phyloP scores from a whole-genome alignment of 2,888 invertebrate genomes.

The Drosophila yooni region DNA sequence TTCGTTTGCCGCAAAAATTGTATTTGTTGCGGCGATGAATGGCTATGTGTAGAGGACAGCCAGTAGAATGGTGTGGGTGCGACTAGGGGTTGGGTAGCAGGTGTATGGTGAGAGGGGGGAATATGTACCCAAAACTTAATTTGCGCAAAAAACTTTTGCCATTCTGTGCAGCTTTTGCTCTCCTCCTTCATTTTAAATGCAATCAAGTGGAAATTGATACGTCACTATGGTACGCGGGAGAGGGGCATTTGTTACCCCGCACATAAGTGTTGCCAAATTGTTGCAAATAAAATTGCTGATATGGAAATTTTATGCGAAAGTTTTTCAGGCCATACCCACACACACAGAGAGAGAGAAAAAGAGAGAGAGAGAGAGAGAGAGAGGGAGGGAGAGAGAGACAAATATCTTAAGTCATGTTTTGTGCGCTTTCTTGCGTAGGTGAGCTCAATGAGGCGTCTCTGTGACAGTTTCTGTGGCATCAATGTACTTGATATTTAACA shows the following conservation, averaged over 20 bases:
- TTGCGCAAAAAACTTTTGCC: conserved; percentile 70
- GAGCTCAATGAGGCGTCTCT: conserved; percentile 2
- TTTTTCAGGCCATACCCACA: conserved; percentile 50
- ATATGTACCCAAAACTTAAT: conserved; percentile 65
- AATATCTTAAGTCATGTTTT: conserved; percentile 12
- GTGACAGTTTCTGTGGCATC: conserved; percentile 35
- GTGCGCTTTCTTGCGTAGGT: conserved; percentile 4
- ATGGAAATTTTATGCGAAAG: conserved; percentile 74
- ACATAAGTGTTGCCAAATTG: conserved; percentile 77
- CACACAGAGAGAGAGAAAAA: background rate
- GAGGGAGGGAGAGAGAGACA: background rate
- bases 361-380: background rate
- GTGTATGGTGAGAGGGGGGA: background rate
- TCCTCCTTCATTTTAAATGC: conserved; percentile 61
- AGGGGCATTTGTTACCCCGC: background rate
- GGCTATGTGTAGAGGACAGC: conserved; percentile 8
- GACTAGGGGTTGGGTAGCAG: background rate
- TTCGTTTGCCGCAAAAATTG: conserved; percentile 79
- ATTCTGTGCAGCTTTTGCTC: conserved; percentile 20
- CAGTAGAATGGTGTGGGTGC: background rate
- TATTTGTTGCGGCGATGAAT: conserved; percentile 66
- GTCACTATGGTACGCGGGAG: conserved; percentile 49
- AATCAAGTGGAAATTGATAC: conserved; percentile 80
- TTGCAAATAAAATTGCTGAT: conserved; percentile 80
- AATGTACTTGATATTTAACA: conserved; percentile 59